Conservation (phyloP, 2,797 vertebrate genomes). For the Coilia nasus region DNA sequence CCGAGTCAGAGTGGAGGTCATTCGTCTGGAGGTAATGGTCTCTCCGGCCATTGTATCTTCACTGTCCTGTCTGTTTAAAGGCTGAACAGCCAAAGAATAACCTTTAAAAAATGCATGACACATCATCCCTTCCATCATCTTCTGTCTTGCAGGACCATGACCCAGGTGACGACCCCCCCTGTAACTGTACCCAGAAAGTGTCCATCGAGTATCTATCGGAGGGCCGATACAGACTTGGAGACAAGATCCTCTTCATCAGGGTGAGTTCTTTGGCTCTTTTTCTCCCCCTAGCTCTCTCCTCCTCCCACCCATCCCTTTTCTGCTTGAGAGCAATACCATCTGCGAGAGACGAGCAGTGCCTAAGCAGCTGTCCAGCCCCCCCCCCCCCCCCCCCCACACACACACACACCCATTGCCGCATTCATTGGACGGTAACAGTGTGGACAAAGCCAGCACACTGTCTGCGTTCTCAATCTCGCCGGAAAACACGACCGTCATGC, state of each 20-base stretch:
- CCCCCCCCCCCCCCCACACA: too few relatives aligned
- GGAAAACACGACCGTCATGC: not conserved
- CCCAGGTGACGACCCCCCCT: slow-evolving; percentile 88
- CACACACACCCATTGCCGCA: not conserved
- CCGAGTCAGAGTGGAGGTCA: too few relatives aligned
- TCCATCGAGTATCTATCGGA: slow-evolving; percentile 98
- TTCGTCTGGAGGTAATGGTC: too few relatives aligned
- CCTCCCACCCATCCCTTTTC: not conserved
- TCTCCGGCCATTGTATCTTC: too few relatives aligned
- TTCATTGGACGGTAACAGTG: not conserved
- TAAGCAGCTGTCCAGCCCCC: not conserved
- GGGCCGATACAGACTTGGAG: slow-evolving; percentile 93
- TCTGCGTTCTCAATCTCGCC: not conserved
- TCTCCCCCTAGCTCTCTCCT: not conserved
- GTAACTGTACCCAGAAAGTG: slow-evolving; percentile 92
- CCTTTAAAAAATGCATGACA: too few relatives aligned
- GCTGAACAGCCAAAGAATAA: too few relatives aligned
- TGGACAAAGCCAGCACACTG: not conserved
- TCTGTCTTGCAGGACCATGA: slow-evolving; percentile 81
- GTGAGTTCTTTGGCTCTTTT: slow-evolving; percentile 31
- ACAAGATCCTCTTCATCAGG: slow-evolving; percentile 94
- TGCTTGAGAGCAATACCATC: slow-evolving; percentile 25
- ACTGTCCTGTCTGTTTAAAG: too few relatives aligned
- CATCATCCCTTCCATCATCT: not conserved
- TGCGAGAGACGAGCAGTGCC: not conserved